Evolutionary conservation across 2,113 vertebrate genomes (phyloP).

Genomic region (Phycodurus eques): DNA sequence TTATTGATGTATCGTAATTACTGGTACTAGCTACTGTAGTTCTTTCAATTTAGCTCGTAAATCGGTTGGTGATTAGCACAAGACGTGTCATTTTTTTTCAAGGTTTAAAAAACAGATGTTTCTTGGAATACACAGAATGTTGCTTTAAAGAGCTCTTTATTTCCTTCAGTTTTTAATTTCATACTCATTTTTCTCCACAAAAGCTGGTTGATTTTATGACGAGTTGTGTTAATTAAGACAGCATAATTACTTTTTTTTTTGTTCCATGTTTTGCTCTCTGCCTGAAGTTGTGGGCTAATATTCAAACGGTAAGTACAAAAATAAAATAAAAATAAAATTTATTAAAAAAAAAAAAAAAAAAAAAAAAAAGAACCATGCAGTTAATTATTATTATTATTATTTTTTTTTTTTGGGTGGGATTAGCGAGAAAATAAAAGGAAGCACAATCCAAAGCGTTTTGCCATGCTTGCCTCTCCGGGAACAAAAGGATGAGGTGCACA

Average conservation of each 20-base stretch:
- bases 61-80: not conserved
- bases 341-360: slow-evolving; percentile 46
- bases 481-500: slow-evolving; percentile 71
- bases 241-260: not conserved
- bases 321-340: slow-evolving; percentile 34
- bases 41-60: too few relatives aligned
- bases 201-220: not conserved
- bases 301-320: slow-evolving; percentile 17
- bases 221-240: not conserved
- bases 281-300: slow-evolving; percentile 4
- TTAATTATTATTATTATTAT: slow-evolving; percentile 43
- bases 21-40: too few relatives aligned
- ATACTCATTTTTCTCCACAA: not conserved
- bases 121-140: not conserved
- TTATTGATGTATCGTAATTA: too few relatives aligned
- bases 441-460: slow-evolving; percentile 43
- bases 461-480: slow-evolving; percentile 70
- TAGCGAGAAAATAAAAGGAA: slow-evolving; percentile 28
- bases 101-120: not conserved
- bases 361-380: slow-evolving; percentile 48
- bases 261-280: slow-evolving; percentile 49
- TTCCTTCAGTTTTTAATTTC: not conserved
- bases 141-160: not conserved
- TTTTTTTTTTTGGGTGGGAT: slow-evolving; percentile 18
- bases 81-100: not conserved